Base-by-base conservation (phyloP, 2,113 vertebrate genomes). In the Sapajus apella region DNA sequence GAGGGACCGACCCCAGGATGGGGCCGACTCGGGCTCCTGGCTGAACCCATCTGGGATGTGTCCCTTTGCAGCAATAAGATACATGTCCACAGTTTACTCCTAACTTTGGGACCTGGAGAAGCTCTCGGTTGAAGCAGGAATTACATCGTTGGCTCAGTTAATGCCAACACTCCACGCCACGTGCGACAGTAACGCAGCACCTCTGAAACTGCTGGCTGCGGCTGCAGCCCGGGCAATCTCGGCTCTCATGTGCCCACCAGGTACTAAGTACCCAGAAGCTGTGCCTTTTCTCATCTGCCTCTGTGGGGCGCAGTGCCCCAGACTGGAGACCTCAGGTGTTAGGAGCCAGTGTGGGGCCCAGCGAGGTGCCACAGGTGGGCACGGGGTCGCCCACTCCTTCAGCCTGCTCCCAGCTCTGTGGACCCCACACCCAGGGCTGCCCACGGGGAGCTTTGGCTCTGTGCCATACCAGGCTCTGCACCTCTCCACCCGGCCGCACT, bases 111-210 rank as follows among this genome's bases (percentile, higher is more conserved):
- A 97, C 92, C 97, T 88, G 95, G 95, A 56, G 97, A 97, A 96
- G 91, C 35, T 95, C 96, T 92, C 97, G 87, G 97, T 98, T 98
- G 98, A 97, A 90, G 96, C 89, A 45, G 90, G 95, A 98, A 98
- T 98, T 98, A 97, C 97, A 96, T 90, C 96, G 90, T 87, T 96
- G 96, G 97, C 98, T 98, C 97, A 97, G 97, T 98, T 98, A 98
- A 97, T 91, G 91, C 94, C 96, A 96, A 96, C 84, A 68, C 0
- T 91, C 95, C 77, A 92, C 43, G 76, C 93, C 93, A 45, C 96
- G 32, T 76, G 91, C 35, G 56, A 81, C 86, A 90, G 95, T 87
- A 96, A 97, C 84, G 61, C 89, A 97, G 92, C 90, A 95, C 89
- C 97, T 95, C 95, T 95, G 96, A 96, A 97, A 91, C 94, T 93